These are phyloP conservation scores for Rhinella marina DNA, from an alignment of 2,797 vertebrate genomes.

Conservation along the genomic window DNA sequence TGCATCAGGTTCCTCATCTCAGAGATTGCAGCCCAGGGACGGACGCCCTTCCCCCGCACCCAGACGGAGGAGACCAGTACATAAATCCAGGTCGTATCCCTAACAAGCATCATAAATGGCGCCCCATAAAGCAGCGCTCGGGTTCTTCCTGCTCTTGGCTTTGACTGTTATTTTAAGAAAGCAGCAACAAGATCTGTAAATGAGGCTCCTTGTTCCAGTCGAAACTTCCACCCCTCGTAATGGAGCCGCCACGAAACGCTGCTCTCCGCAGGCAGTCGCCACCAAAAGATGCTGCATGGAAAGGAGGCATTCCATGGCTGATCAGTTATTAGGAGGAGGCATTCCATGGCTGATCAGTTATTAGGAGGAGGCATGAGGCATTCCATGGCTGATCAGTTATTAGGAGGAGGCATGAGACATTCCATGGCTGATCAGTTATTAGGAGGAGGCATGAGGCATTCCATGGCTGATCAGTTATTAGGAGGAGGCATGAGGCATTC, in stretches of 20 bases:
- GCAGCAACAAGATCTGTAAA: conserved; percentile 37
- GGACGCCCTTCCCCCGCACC: background rate
- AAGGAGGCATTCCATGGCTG: background rate
- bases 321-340: no score
- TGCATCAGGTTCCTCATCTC: background rate
- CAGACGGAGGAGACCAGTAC: background rate
- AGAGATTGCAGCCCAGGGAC: background rate
- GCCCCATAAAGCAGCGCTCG: conserved; percentile 41
- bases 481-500: no score
- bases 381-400: no score
- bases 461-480: no score
- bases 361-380: no score
- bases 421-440: no score
- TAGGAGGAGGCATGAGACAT: no score
- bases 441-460: no score
- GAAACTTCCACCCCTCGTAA: background rate
- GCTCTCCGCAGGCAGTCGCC: background rate
- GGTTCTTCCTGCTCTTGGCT: conserved; percentile 21
- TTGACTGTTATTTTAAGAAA: conserved; percentile 20
- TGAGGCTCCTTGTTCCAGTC: conserved; percentile 59
- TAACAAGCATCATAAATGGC: conserved; percentile 30
- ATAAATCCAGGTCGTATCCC: conserved; percentile 4
- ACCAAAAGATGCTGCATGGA: background rate
- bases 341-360: no score
- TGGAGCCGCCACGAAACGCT: background rate